Evolutionary conservation across 2,113 vertebrate species (phyloP).

Genomic region (Picathartes gymnocephalus): DNA sequence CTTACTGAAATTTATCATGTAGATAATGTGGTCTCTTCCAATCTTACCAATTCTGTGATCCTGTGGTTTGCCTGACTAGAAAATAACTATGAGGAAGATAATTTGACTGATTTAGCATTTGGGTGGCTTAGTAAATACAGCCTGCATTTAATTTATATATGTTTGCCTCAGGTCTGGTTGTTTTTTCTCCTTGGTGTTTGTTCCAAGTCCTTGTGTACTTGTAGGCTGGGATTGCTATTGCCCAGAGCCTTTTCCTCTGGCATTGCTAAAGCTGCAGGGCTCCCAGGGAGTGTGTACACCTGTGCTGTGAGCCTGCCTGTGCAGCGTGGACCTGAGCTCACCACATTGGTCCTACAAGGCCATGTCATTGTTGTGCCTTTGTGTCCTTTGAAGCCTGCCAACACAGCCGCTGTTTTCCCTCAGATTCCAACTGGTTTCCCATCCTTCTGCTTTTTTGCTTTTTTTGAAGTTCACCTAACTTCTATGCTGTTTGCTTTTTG

Average conservation of each 20-base stretch:
- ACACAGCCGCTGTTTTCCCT: neutral
- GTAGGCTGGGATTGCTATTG: neutral
- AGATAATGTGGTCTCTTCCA: neutral
- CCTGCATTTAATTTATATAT: neutral
- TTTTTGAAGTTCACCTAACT: neutral
- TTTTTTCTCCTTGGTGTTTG: neutral
- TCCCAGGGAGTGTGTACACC: rapidly evolving
- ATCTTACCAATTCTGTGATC: neutral
- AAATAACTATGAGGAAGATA: neutral
- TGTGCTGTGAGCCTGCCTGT: rapidly evolving
- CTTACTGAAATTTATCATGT: neutral
- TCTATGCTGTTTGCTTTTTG: neutral
- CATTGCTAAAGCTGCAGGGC: neutral
- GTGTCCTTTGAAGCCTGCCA: neutral
- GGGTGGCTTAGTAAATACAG: neutral
- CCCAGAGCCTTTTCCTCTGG: neutral
- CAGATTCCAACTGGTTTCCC: neutral
- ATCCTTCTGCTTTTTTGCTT: neutral
- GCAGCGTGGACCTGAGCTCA: neutral
- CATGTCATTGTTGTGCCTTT: neutral
- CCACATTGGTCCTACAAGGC: neutral
- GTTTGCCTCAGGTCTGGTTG: neutral
- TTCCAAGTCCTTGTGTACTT: neutral
- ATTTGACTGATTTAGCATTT: neutral
- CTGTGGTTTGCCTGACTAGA: neutral